phyloP scores from a whole-genome alignment of 1,140 invertebrate genomes.

The Lethrus apterus region DNA sequence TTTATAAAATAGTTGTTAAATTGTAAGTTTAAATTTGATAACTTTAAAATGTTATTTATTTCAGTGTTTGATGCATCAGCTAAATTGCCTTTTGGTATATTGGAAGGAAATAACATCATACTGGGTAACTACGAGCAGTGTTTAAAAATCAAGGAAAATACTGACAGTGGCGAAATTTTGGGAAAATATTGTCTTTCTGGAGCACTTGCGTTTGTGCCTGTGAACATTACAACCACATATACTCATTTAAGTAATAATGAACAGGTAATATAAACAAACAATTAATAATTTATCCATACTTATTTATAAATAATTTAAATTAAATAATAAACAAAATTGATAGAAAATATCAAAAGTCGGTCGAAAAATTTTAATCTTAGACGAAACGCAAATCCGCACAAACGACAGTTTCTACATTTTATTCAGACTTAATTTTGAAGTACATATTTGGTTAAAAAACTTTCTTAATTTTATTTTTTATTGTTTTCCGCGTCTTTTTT shows the following conservation, averaged over 20 bases:
- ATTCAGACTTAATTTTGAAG: too few relatives aligned
- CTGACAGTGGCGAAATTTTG: background rate
- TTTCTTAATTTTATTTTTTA: too few relatives aligned
- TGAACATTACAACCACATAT: background rate
- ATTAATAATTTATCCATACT: too few relatives aligned
- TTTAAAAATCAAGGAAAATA: background rate
- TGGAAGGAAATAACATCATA: background rate
- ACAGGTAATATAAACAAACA: background rate
- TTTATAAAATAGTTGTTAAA: background rate
- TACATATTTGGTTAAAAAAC: too few relatives aligned
- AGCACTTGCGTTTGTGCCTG: background rate
- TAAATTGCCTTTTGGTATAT: slow-evolving; percentile 4
- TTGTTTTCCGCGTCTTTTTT: too few relatives aligned
- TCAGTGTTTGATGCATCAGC: slow-evolving; percentile 9
- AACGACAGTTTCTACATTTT: too few relatives aligned
- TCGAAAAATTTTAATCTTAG: too few relatives aligned
- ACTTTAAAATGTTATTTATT: background rate
- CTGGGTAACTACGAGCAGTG: slow-evolving; percentile 6
- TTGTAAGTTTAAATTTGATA: background rate
- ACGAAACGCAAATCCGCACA: too few relatives aligned
- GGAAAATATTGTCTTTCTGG: slow-evolving; percentile 5
- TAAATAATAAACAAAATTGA: background rate
- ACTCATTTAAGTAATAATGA: background rate
- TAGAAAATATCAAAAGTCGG: background rate
- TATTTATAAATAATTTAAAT: too few relatives aligned